Conservation (phyloP, 2,888 invertebrate genomes). For the Conistra vaccinii region DNA sequence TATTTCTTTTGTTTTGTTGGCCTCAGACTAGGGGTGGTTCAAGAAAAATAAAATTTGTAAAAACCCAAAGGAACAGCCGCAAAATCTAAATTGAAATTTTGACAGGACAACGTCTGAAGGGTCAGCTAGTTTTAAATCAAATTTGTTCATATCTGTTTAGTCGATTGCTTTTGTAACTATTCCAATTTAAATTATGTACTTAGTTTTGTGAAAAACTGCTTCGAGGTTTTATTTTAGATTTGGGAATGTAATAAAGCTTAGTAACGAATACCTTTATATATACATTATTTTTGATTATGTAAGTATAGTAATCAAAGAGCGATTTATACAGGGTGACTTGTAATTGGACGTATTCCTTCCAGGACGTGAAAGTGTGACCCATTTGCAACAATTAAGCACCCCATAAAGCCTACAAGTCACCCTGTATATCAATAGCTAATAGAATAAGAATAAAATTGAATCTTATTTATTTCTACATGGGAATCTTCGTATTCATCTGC, state of each 20-base stretch:
- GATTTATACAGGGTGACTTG: too few species aligned
- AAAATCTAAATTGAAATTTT: too few species aligned
- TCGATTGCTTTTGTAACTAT: slow-evolving; percentile 24
- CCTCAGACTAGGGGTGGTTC: too few species aligned
- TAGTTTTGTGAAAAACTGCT: not conserved
- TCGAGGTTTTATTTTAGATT: not conserved
- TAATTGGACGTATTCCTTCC: too few species aligned
- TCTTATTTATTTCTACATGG: slow-evolving; percentile 7
- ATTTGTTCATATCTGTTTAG: slow-evolving; percentile 25
- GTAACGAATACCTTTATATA: not conserved
- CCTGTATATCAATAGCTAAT: slow-evolving; percentile 1
- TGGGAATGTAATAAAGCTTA: slow-evolving; percentile 3
- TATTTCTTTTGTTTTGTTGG: too few species aligned
- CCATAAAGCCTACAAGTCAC: too few species aligned
- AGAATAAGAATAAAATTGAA: slow-evolving; percentile 6
- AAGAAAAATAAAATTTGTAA: too few species aligned
- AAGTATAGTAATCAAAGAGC: not conserved
- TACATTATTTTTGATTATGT: not conserved
- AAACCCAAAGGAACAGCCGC: too few species aligned
- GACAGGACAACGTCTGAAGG: too few species aligned
- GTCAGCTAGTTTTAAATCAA: slow-evolving; percentile 39
- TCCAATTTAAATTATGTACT: slow-evolving; percentile 20
- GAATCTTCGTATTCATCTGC: slow-evolving; percentile 27
- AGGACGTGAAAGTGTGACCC: too few species aligned
- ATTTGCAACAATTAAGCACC: too few species aligned